Base-by-base conservation (phyloP, 2,113 vertebrate species). In the Pungitius pungitius region DNA sequence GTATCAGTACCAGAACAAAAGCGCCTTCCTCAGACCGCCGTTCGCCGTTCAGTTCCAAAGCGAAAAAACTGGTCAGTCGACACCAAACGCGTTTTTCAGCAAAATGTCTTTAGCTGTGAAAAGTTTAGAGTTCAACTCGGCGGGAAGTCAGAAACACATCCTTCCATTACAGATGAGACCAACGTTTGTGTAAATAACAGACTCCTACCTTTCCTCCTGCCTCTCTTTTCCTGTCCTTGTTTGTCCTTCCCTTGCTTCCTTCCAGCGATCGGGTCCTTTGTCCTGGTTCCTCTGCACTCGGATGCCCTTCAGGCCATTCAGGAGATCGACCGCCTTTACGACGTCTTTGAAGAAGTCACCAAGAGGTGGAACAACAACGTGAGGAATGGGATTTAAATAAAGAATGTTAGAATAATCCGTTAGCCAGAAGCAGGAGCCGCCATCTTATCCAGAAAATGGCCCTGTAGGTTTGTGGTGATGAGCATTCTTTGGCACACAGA, bases 281-380 rank as follows among this genome's bases (percentile, higher is more conserved):
- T 84, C 7, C 7, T 93, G 85, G 64, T 92, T 6, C 76, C 90
- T 6, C 75, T 93, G 42, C 83, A 85, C 78, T 18, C 78, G 0
- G 70, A 85, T 0, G 69, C 83, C 0, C 0, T 1, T 0, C 20
- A 52, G 3, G 88, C 85, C 2, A 26, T 90, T 3, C 13, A 86
- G 77, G 92, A 93, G 85, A 83, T 93, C 2, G 54, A 93, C 72
- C 60, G 8, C 0, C 89, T 93, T 9, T 85, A 89, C 2, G 85
- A 93, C 20, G 89, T 92, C 64, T 90, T 87, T 8, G 0, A 39
- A 51, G 80, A 87, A 12, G 83, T 92, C 60, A 22, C 33, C 49
- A n/a, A 40, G 7, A 85, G 57, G 22, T 92, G 88, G 88, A 78
- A 86, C 3, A 90, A 87, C 78, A 10, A 0, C 80, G 92, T 93